Evolutionary conservation across 2,797 vertebrate genomes (phyloP).

Genomic region (Danio albolineatus): DNA sequence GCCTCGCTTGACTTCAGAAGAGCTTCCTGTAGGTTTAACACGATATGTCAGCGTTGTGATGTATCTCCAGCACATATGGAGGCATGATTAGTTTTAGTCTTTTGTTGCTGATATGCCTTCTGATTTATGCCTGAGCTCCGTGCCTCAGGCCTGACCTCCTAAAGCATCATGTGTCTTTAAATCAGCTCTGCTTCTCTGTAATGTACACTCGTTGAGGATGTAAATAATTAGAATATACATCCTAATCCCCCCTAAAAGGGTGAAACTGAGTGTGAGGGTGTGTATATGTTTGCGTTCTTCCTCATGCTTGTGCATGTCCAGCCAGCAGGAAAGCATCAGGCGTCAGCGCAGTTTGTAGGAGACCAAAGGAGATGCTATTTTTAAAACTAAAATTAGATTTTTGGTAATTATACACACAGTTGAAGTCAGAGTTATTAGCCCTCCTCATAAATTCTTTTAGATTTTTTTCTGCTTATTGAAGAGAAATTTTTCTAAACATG

Average conservation of each 20-base stretch:
- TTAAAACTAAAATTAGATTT: not conserved
- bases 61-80: constrained; percentile 31
- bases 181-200: constrained; percentile 28
- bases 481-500: too few species aligned
- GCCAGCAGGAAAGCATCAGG: not conserved
- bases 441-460: too few species aligned
- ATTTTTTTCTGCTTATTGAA: too few species aligned
- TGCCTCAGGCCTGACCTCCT: constrained; percentile 16
- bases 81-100: constrained; percentile 32
- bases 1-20: not conserved
- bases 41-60: constrained; percentile 14
- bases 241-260: constrained; percentile 21
- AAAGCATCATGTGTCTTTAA: constrained; percentile 6
- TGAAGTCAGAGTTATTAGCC: not conserved
- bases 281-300: constrained; percentile 2
- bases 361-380: not conserved
- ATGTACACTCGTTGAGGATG: constrained; percentile 30
- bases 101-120: constrained; percentile 12
- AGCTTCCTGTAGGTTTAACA: constrained; percentile 18
- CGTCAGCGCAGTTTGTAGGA: not conserved
- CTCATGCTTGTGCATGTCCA: not conserved
- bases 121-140: constrained; percentile 28
- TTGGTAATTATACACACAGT: not conserved
- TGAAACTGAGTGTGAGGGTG: constrained; percentile 33
- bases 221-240: constrained; percentile 34